Percentiles rank a stretch among this genome's conserved stretches.
Conservation (phyloP, 2,113 vertebrate genomes). For the Myocastor coypus region DNA sequence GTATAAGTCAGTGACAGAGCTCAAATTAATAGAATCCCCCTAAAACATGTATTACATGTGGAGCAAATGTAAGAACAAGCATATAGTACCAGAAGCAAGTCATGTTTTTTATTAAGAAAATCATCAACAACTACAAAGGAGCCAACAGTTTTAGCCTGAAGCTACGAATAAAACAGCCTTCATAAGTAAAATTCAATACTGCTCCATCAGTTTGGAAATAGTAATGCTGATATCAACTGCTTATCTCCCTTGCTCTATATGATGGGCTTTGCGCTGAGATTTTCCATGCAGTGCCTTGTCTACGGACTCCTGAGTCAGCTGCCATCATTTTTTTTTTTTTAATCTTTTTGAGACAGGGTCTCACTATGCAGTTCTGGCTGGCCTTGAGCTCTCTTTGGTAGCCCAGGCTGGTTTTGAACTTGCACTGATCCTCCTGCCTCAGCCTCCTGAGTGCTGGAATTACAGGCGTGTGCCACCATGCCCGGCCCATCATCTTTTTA, state of each 20-base stretch:
- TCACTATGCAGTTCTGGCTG: too few relatives aligned
- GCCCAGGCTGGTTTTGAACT: too few relatives aligned
- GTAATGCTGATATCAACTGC: background rate
- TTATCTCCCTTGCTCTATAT: background rate
- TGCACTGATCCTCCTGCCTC: too few relatives aligned
- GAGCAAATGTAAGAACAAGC: background rate
- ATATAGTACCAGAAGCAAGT: background rate
- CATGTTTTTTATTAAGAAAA: constrained; percentile 5
- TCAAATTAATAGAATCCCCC: background rate
- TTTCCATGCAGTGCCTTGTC: background rate
- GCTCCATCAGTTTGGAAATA: background rate
- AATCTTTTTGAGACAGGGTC: too few relatives aligned
- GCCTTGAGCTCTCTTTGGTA: too few relatives aligned
- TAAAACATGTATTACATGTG: background rate
- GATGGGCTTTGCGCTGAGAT: background rate
- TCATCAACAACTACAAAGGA: background rate
- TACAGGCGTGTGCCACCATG: too few relatives aligned
- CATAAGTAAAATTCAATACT: background rate
- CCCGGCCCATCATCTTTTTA: too few relatives aligned
- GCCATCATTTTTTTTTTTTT: background rate
- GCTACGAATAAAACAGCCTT: background rate
- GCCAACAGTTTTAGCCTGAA: background rate
- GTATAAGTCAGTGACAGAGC: background rate
- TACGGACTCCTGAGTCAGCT: background rate
- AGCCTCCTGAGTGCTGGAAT: too few relatives aligned